Conservation (phyloP, 2,113 vertebrate species). For the Polypterus bichir region DNA sequence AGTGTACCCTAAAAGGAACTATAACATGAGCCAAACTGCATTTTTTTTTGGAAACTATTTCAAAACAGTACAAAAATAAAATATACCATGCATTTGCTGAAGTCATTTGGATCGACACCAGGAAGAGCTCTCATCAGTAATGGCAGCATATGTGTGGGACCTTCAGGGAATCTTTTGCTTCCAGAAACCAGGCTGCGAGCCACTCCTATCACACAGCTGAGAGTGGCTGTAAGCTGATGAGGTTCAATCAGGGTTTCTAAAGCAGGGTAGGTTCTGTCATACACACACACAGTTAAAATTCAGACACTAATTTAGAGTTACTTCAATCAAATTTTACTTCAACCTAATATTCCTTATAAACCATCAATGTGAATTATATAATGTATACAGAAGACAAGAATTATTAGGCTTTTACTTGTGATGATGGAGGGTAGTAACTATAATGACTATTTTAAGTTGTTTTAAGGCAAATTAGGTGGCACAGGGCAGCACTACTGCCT, state of each 20-base stretch:
- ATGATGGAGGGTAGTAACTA: too few relatives aligned
- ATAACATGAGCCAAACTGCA: neutral
- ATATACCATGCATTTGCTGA: conserved; percentile 97
- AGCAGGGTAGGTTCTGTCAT: conserved; percentile 80
- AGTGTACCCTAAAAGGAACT: too few relatives aligned
- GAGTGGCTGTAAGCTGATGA: conserved; percentile 91
- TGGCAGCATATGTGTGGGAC: conserved; percentile 91
- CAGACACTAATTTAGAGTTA: too few relatives aligned
- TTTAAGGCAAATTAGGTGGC: too few relatives aligned
- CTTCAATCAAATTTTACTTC: too few relatives aligned
- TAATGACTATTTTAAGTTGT: too few relatives aligned
- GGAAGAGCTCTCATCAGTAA: conserved; percentile 92
- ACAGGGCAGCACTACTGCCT: too few relatives aligned
- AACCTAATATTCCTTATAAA: too few relatives aligned
- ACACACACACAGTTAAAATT: neutral
- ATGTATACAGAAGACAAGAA: too few relatives aligned
- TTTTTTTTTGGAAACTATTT: too few relatives aligned
- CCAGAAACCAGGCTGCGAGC: conserved; percentile 87
- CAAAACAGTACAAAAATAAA: neutral
- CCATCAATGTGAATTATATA: too few relatives aligned
- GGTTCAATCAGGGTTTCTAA: conserved; percentile 94
- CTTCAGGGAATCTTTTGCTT: conserved; percentile 78
- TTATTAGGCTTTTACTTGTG: too few relatives aligned
- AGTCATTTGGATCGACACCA: conserved; percentile 96
- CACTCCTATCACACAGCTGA: conserved; percentile 95